These are phyloP conservation scores for Martes martes DNA, from an alignment of 2,113 vertebrate genomes.

Conservation along the genomic window DNA sequence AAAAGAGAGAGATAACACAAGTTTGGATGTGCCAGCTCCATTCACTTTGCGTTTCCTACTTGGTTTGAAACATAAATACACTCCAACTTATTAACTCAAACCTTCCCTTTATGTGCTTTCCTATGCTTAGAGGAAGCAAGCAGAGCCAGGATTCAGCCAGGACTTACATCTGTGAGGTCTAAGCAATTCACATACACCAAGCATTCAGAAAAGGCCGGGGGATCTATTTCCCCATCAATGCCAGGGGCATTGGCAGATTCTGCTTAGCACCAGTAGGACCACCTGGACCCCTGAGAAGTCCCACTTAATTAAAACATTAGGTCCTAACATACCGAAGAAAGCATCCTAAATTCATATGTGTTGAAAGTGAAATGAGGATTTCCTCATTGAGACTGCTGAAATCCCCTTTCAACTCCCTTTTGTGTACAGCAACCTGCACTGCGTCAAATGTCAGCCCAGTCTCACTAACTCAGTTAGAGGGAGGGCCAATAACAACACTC, in stretches of 20 bases:
- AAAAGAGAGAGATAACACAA: neutral
- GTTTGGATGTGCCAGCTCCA: neutral
- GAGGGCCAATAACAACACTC: slow-evolving; percentile 35
- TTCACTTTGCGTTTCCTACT: neutral
- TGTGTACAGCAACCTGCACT: neutral
- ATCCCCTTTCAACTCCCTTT: slow-evolving; percentile 18
- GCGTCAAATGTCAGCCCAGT: slow-evolving; percentile 38
- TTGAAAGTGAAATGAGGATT: neutral
- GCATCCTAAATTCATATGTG: neutral
- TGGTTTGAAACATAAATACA: neutral
- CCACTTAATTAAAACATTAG: slow-evolving; percentile 67
- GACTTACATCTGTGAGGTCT: slow-evolving; percentile 8
- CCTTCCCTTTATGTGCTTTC: neutral
- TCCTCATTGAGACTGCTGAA: slow-evolving; percentile 25
- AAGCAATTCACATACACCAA: neutral
- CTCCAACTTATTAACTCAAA: neutral
- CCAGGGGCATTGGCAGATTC: slow-evolving; percentile 29
- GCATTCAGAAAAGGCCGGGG: neutral
- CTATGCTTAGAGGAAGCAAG: neutral
- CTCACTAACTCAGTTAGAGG: slow-evolving; percentile 52
- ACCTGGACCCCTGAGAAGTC: slow-evolving; percentile 7
- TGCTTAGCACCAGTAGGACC: neutral
- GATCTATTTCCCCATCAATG: slow-evolving; percentile 5
- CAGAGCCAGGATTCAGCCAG: neutral
- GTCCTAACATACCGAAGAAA: neutral